phyloP scores from a whole-genome alignment of 2,113 vertebrate genomes.

The Pelvicachromis taeniatus region DNA sequence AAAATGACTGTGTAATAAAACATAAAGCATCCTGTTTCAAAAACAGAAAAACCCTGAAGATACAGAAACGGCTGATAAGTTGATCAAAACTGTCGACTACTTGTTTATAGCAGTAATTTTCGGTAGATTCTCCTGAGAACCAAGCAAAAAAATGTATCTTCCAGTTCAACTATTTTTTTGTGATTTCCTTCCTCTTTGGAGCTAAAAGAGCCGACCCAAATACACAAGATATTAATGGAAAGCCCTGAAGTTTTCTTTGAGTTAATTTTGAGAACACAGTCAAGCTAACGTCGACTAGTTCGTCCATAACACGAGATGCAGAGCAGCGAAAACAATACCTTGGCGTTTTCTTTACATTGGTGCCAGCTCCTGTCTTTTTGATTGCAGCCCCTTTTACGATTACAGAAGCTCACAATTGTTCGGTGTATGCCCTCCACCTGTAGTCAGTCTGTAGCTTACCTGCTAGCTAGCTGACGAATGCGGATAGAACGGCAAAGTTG shows the following conservation, averaged over 20 bases:
- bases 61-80: background rate
- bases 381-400: background rate
- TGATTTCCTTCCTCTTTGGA: too few species aligned
- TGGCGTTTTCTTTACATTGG: background rate
- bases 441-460: background rate
- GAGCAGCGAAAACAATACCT: background rate
- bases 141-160: too few species aligned
- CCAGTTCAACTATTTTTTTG: too few species aligned
- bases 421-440: background rate
- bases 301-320: background rate
- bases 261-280: background rate
- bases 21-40: background rate
- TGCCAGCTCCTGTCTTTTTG: background rate
- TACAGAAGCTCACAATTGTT: background rate
- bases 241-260: background rate
- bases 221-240: too few species aligned
- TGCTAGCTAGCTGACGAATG: background rate
- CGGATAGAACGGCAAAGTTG: background rate
- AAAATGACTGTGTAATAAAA: background rate
- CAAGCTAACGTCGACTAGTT: conserved; percentile 6
- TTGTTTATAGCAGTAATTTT: background rate
- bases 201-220: too few species aligned
- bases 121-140: too few species aligned
- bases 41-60: background rate
- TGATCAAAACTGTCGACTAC: background rate